Evolutionary conservation across 1,140 invertebrate species (phyloP).

Genomic region (Papilio polytes): DNA sequence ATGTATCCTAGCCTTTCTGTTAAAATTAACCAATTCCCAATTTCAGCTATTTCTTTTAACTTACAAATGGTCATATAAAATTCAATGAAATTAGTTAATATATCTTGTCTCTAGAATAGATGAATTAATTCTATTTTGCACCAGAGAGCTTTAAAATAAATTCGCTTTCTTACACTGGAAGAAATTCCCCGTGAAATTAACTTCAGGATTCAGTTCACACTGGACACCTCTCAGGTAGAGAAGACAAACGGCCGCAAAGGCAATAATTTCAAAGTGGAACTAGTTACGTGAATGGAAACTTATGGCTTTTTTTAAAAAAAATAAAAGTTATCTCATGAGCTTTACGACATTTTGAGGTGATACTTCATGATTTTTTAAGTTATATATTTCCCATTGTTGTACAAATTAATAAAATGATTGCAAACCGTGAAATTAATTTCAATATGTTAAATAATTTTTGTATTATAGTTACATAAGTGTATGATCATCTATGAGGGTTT

Average conservation of each 20-base stretch:
- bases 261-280: constrained; percentile 37
- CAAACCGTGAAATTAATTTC: no score
- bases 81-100: background rate
- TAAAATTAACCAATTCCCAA: background rate
- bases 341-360: no score
- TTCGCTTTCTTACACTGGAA: constrained; percentile 57
- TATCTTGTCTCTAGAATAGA: constrained; percentile 39
- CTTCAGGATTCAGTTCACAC: constrained; percentile 64
- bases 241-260: constrained; percentile 60
- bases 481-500: no score
- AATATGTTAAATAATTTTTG: no score
- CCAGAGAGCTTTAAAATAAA: constrained; percentile 65
- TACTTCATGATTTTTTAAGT: no score
- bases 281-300: constrained; percentile 44
- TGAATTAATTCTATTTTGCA: constrained; percentile 69
- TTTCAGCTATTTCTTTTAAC: background rate
- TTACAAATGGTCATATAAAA: background rate
- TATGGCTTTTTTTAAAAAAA: constrained; percentile 15
- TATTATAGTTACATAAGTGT: no score
- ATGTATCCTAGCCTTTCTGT: background rate
- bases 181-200: constrained; percentile 78
- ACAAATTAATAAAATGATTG: no score
- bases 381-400: no score
- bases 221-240: constrained; percentile 70
- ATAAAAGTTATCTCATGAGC: background rate